phyloP scores from a whole-genome alignment of 2,113 vertebrate species.

The Bos javanicus region DNA sequence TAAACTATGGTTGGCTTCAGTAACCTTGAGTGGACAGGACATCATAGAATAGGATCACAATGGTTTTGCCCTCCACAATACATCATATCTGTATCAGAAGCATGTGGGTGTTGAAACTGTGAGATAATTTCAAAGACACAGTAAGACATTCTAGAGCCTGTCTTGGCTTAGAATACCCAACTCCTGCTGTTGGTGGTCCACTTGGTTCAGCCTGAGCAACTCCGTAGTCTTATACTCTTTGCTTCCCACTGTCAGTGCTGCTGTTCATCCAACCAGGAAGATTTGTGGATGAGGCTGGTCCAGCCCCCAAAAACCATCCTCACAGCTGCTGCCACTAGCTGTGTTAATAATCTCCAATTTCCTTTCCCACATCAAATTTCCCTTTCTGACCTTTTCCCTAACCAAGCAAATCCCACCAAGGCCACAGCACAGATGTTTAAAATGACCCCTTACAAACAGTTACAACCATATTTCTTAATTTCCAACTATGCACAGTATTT shows the following conservation, averaged over 20 bases:
- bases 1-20: slow-evolving; percentile 86
- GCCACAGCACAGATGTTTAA: slow-evolving; percentile 75
- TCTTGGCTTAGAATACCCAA: slow-evolving; percentile 92
- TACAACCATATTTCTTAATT: background rate
- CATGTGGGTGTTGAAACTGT: slow-evolving; percentile 93
- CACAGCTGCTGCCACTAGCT: background rate
- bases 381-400: background rate
- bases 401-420: slow-evolving; percentile 66
- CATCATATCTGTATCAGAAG: slow-evolving; percentile 91
- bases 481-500: background rate
- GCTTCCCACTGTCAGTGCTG: slow-evolving; percentile 90
- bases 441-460: background rate
- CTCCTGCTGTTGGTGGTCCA: slow-evolving; percentile 88
- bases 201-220: slow-evolving; percentile 90
- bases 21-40: slow-evolving; percentile 89
- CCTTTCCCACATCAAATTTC: slow-evolving; percentile 36
- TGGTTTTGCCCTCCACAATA: slow-evolving; percentile 86
- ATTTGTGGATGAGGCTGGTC: slow-evolving; percentile 80
- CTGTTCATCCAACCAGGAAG: slow-evolving; percentile 89
- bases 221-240: slow-evolving; percentile 92
- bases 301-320: background rate
- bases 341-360: slow-evolving; percentile 81
- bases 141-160: slow-evolving; percentile 89
- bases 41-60: slow-evolving; percentile 90
- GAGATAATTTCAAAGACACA: slow-evolving; percentile 88